Evolutionary conservation across 2,113 vertebrate species (phyloP).

Genomic region (Onychostoma macrolepis): DNA sequence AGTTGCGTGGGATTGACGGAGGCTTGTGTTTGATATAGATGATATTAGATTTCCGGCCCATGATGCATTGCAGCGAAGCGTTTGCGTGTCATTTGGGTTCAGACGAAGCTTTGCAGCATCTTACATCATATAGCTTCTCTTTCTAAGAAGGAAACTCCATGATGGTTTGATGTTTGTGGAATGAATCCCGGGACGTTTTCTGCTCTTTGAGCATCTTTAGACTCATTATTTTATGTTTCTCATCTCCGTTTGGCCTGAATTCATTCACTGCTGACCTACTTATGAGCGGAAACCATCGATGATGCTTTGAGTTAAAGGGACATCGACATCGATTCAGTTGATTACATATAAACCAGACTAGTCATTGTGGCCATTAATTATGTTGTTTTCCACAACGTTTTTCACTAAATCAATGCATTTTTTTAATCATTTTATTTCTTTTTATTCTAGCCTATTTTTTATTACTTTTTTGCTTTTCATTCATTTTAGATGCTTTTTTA

Average conservation of each 20-base stretch:
- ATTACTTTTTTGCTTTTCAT: no score
- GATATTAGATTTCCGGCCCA: not conserved
- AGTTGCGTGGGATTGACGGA: not conserved
- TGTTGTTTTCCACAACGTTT: no score
- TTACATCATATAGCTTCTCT: not conserved
- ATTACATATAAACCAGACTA: not conserved
- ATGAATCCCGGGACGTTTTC: not conserved
- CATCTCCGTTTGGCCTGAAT: not conserved
- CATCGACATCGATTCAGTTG: not conserved
- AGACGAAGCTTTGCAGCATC: not conserved
- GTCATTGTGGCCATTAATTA: not conserved
- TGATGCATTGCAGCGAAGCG: not conserved
- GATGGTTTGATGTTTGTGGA: not conserved
- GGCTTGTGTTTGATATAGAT: not conserved
- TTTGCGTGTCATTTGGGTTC: not conserved
- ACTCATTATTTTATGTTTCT: not conserved
- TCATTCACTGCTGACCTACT: not conserved
- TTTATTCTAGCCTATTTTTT: no score
- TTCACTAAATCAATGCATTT: no score
- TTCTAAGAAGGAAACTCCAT: not conserved
- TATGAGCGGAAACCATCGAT: not conserved
- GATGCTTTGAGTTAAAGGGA: not conserved
- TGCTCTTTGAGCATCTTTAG: not conserved
- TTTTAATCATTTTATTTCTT: no score
- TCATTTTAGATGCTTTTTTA: no score